Conservation (phyloP, 2,797 vertebrate genomes). For the Hydrolagus colliei region DNA sequence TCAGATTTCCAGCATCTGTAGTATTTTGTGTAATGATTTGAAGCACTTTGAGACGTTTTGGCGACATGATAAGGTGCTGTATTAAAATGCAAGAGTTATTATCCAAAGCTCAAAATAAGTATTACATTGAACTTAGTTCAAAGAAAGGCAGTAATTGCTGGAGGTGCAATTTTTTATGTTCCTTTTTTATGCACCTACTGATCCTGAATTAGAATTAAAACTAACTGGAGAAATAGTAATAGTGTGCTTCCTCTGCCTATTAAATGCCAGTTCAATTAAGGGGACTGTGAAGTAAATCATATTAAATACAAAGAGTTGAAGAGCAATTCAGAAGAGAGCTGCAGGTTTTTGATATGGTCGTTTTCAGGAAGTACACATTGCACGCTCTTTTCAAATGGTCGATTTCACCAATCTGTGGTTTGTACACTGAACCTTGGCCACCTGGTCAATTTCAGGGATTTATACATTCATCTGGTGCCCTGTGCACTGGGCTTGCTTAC, state of each 20-base stretch:
- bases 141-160: constrained; percentile 11
- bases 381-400: background rate
- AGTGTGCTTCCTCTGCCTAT: background rate
- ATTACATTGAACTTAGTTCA: background rate
- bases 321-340: background rate
- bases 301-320: background rate
- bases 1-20: too few species aligned
- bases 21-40: too few species aligned
- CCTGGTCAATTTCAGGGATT: background rate
- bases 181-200: background rate
- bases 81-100: too few species aligned
- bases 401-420: background rate
- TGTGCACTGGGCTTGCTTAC: background rate
- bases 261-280: background rate
- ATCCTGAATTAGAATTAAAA: background rate
- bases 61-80: too few species aligned
- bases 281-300: background rate
- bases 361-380: background rate
- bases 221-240: constrained; percentile 8
- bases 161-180: background rate
- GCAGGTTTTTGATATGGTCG: too few species aligned
- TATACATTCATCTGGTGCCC: background rate
- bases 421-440: background rate
- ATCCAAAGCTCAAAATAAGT: background rate
- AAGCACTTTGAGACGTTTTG: too few species aligned